Percentiles rank a stretch among this genome's conserved stretches.
phyloP scores from a whole-genome alignment of 2,113 vertebrate genomes.

The Symphodus melops region DNA sequence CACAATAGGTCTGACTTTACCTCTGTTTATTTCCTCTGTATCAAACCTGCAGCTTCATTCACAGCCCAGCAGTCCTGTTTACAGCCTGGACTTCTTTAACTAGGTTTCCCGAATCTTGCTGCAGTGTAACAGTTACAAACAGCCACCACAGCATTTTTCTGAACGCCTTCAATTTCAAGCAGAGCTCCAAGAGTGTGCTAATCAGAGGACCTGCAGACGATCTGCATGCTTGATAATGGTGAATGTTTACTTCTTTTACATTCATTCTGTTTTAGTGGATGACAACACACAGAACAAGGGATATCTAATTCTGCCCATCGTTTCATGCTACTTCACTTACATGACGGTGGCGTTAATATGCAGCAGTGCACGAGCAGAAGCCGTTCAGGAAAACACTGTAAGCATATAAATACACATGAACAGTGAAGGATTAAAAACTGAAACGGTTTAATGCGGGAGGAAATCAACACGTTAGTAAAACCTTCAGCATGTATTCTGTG shows the following conservation, averaged over 20 bases:
- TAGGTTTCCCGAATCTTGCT: neutral
- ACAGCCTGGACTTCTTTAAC: neutral
- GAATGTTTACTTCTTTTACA: no score
- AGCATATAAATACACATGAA: neutral
- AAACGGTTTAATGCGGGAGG: neutral
- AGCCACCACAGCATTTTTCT: neutral
- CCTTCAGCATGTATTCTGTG: neutral
- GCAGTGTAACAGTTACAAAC: neutral
- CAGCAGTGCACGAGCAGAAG: neutral
- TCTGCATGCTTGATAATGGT: no score
- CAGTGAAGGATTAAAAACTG: neutral
- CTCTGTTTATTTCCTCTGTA: no score
- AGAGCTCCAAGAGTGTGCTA: neutral
- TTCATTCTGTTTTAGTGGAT: no score
- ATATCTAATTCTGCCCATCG: neutral
- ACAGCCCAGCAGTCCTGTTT: no score
- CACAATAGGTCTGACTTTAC: no score
- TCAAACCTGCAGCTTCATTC: no score
- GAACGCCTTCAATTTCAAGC: neutral
- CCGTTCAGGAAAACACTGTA: neutral
- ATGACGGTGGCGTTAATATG: neutral
- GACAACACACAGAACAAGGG: no score
- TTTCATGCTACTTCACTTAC: neutral
- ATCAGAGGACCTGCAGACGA: no score
- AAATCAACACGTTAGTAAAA: neutral